A percentile compares a stretch with the other conserved stretches of the same genome.
Evolutionary conservation across 2,888 invertebrate species (phyloP).

Genomic region (Thereva unica): DNA sequence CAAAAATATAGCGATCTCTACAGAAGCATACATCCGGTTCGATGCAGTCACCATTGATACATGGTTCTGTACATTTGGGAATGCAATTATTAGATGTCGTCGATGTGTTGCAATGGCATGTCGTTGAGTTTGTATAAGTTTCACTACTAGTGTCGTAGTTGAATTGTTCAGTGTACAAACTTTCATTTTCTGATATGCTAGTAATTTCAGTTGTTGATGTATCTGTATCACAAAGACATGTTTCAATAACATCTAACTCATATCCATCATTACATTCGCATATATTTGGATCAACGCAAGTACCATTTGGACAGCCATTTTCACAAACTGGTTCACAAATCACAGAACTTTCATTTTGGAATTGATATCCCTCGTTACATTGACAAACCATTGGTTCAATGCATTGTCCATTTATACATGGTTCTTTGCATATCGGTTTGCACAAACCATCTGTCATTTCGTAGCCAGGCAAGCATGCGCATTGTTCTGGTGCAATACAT

Average conservation of each 20-base stretch:
- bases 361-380: constrained; percentile 42
- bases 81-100: too few relatives aligned
- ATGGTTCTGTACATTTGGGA: too few relatives aligned
- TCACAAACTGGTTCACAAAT: constrained; percentile 52
- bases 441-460: not conserved
- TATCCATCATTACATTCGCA: constrained; percentile 50
- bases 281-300: constrained; percentile 57
- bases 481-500: constrained; percentile 40
- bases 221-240: too few relatives aligned
- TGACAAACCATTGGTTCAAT: not conserved
- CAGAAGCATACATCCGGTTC: too few relatives aligned
- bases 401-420: constrained; percentile 59
- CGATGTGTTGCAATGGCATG: too few relatives aligned
- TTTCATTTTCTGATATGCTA: too few relatives aligned
- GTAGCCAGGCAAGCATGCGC: not conserved
- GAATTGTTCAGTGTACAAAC: too few relatives aligned
- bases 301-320: constrained; percentile 53
- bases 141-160: too few relatives aligned
- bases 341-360: constrained; percentile 47
- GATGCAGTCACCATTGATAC: too few relatives aligned
- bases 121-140: too few relatives aligned
- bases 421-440: constrained; percentile 60
- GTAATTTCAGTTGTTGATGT: too few relatives aligned
- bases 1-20: too few relatives aligned
- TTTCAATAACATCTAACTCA: constrained; percentile 3